Base-by-base conservation (phyloP, 2,797 vertebrate genomes). In the Platalea minor region DNA sequence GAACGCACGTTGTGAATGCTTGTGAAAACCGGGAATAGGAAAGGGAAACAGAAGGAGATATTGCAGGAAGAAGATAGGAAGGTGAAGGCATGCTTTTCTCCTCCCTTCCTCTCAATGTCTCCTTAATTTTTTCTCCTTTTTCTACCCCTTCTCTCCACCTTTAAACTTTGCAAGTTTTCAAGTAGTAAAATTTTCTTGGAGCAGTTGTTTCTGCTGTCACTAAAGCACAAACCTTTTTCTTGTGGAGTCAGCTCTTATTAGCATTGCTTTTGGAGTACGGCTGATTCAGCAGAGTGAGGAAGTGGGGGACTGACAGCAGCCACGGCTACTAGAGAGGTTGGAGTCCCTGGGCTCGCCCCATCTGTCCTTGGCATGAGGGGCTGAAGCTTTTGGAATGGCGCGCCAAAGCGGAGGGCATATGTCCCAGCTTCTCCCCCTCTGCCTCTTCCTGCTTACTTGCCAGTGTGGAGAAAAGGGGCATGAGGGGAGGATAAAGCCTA, bases 281-380 rank as follows among this genome's bases (percentile, higher is more conserved):
- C 72, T 43, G 51, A 26, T 29, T 43, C 51, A 43, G 91, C 51
- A 31, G 60, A 18, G 39, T 3, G 7, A 13, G 45, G 59, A 37
- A 4, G 41, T 3, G 6, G 33, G 37, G 17, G 26, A 17, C 45
- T 6, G 5, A 4, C 13, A 35, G 60, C 56, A 57, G 43, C 82
- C 39, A 0, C 3, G 54, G 60, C 61, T 54, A 6, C 65, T 17
- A 26, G 45, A 4, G 45, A 13, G 53, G 19, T 3, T 25, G 39
- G 28, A 8, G 35, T 14, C 54, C 14, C 45, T 4, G 4, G 14
- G 46, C 20, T 31, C 24, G 11, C 45, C 63, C 28, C 13, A 0
- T 7, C 46, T 3, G 4, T 7, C 50, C 41, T 17, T 9, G 16
- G 57, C 0, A 0, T 4, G 23, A 68, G 23, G 39, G 29, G 28